Percentiles rank a stretch among this genome's conserved stretches.
These are phyloP conservation scores for Solenopsis fugax DNA, from an alignment of 1,140 invertebrate species.

Conservation along the genomic window DNA sequence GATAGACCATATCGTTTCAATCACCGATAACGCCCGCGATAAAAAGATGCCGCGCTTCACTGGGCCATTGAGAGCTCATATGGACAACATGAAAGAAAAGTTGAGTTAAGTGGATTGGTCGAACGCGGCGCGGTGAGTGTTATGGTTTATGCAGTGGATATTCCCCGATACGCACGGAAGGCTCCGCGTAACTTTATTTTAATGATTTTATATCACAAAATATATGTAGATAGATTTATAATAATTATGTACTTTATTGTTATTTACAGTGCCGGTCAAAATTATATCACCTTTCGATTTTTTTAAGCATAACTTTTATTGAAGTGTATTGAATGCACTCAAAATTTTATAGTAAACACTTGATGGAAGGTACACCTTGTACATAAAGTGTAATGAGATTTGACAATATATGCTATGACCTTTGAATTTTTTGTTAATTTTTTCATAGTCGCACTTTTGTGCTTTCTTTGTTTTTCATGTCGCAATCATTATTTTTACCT, in stretches of 20 bases:
- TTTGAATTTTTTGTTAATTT: too few species aligned
- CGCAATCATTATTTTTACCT: too few species aligned
- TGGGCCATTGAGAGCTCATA: slow-evolving; percentile 61
- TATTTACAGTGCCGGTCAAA: too few species aligned
- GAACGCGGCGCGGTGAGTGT: slow-evolving; percentile 37
- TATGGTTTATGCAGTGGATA: slow-evolving; percentile 41
- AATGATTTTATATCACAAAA: neutral
- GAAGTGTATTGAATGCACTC: too few species aligned
- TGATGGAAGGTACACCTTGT: too few species aligned
- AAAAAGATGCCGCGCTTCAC: slow-evolving; percentile 75
- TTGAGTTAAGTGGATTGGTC: slow-evolving; percentile 65
- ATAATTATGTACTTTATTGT: neutral
- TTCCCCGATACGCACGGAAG: neutral
- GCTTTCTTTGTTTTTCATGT: too few species aligned
- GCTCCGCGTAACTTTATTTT: neutral
- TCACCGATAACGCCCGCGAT: slow-evolving; percentile 80
- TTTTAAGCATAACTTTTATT: too few species aligned
- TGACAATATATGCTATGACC: too few species aligned
- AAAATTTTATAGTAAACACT: too few species aligned
- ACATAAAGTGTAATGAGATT: too few species aligned
- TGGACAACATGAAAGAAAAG: slow-evolving; percentile 69
- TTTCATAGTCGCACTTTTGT: too few species aligned
- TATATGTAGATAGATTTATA: neutral
- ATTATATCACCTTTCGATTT: too few species aligned
- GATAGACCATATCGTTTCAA: slow-evolving; percentile 68